phyloP scores from a whole-genome alignment of 2,113 vertebrate genomes.

The Mesitornis unicolor region DNA sequence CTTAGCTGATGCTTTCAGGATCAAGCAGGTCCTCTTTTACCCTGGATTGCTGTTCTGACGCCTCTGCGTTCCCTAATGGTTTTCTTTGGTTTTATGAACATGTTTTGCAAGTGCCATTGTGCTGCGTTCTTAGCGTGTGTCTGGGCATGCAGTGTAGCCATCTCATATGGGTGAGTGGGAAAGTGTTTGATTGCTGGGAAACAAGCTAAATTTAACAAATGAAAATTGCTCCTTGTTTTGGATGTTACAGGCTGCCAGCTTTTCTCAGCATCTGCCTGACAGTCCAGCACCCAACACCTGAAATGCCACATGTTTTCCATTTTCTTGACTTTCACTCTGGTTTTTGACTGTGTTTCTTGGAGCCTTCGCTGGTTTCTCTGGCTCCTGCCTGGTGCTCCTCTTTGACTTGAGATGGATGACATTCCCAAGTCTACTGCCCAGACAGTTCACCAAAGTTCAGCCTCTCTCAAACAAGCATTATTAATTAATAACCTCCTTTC shows the following conservation, averaged over 20 bases:
- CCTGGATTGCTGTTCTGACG: neutral
- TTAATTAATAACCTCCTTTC: neutral
- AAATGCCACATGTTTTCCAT: neutral
- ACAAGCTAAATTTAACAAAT: slow-evolving; percentile 46
- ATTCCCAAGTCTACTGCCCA: neutral
- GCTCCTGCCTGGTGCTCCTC: neutral
- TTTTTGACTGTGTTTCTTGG: neutral
- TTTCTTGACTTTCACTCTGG: neutral
- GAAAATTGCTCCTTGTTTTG: neutral
- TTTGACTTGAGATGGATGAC: neutral
- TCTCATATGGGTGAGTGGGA: neutral
- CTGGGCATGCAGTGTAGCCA: neutral
- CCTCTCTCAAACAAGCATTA: neutral
- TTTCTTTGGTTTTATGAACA: neutral
- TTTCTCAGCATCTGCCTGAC: neutral
- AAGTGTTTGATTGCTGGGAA: slow-evolving; percentile 41
- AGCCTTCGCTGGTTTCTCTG: neutral
- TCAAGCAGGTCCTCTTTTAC: neutral
- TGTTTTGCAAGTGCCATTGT: neutral
- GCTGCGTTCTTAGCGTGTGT: neutral
- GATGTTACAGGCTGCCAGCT: neutral
- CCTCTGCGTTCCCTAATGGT: neutral
- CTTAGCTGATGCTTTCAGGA: neutral
- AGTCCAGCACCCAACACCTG: neutral
- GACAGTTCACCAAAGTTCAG: neutral